phyloP scores from a whole-genome alignment of 2,113 vertebrate species.

The Tringa solitaria region DNA sequence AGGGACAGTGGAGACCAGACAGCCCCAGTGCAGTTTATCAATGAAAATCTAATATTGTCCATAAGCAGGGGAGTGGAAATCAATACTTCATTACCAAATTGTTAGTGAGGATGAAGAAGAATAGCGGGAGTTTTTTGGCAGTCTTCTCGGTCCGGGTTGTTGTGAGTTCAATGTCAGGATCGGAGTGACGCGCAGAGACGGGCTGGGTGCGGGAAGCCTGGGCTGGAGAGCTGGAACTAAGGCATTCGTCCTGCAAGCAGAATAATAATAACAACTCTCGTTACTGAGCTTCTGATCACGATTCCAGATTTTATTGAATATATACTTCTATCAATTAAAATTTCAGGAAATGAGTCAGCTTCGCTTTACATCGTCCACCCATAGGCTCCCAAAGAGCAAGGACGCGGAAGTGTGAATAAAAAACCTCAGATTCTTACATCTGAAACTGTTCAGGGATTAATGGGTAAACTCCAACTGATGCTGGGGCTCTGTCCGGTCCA shows the following conservation, averaged over 20 bases:
- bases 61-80: conserved; percentile 98
- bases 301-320: background rate
- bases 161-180: conserved; percentile 88
- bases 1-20: conserved; percentile 89
- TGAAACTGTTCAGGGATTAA: fast-evolving
- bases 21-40: conserved; percentile 93
- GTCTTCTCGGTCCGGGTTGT: conserved; percentile 85
- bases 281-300: background rate
- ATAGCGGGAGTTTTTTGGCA: conserved; percentile 87
- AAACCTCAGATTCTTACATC: fast-evolving
- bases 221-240: conserved; percentile 72
- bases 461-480: background rate
- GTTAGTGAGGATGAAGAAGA: conserved; percentile 97
- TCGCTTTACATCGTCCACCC: background rate
- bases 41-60: conserved; percentile 98
- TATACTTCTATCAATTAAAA: background rate
- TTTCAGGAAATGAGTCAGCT: background rate
- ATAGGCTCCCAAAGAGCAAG: background rate
- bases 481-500: background rate
- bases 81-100: conserved; percentile 99
- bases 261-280: conserved; percentile 44
- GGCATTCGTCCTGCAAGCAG: conserved; percentile 77
- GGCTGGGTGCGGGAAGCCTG: conserved; percentile 78
- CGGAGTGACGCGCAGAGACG: conserved; percentile 74
- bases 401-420: fast-evolving